Evolutionary conservation across 2,797 vertebrate genomes (phyloP), one percentile per base, ranked within the genome.

Genomic region (Enteromius paludinosus): DNA sequence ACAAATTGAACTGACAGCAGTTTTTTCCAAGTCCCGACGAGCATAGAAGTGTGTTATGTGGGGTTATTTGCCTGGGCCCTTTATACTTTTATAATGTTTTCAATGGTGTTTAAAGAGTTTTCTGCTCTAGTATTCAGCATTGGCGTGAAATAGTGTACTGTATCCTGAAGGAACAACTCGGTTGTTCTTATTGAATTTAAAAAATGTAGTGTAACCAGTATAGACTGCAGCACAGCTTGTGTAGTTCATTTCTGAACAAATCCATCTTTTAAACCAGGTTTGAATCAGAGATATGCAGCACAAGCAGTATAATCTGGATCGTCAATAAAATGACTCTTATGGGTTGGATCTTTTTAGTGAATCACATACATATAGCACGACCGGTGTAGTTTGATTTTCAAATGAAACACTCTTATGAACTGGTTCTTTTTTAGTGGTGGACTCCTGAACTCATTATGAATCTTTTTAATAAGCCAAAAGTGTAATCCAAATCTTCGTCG

Each of bases 1-100:
- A 56, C 54, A 73, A 82, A 78, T 79, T 54, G 25, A 73, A 84
- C 82, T 79, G 84, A 84, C 84, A 84, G 84, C 47, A 12, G 38
- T 65, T 80, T 61, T 56, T 61, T 84, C 54, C 69, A 35, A 68
- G 54, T 56, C 18, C 52, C 43, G n/a, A 73, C 15, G 38, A 25
- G 52, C 66, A 38, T 59, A 74, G 59, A 81, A 62, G 4, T 28
- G 33, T 30, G 17, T 20, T 18, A 14, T 77, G 77, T 30, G 35
- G 6, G 45, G 18, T 12, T 74, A 45, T 75, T 83, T 77, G 45
- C 12, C 52, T 77, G 18, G 9, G 23, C 7, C 43, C 23, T 20
- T 77, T 47, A 75, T 75, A 28, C 20, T 38, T 6, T n/a, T 28
- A 28, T 18, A 20, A 35, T 20, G 30, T 18, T 64, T 64, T 64